Evolutionary conservation across 2,888 invertebrate species (phyloP), one percentile per base, ranked within the genome.

Genomic region (Podotricha telesiphe): DNA sequence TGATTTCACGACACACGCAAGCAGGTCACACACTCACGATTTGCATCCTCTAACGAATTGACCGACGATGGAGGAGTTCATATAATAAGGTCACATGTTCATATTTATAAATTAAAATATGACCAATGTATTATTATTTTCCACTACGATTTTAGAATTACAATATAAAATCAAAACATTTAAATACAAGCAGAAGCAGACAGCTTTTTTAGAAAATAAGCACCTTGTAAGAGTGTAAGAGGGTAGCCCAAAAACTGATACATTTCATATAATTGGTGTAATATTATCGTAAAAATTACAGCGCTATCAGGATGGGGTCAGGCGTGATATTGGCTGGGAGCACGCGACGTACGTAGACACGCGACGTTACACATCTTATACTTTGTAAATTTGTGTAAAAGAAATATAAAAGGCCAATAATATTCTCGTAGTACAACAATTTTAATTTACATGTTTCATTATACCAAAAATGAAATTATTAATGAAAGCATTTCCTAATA

Each of bases 281-380:
- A 83, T 84, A 84, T 81, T 82, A 84, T 84, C 83, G 82, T 85
- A 83, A 85, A 86, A 84, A 84, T 80, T 80, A 83, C 78, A 80
- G 80, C 71, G 79, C 83, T 70, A 67, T 71, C 65, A 45, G 85
- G 82, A 84, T 82, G 81, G 83, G 86, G 82, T 82, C 76, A 75
- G 82, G 83, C 81, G 85, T 82, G 82, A 86, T 86, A 86, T 84
- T 83, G 80, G 77, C 71, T 72, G 65, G 75, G 75, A 74, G 75
- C 81, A 83, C 86, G 79, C 74, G 67, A 75, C 74, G 61, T 65
- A 59, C 71, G 68, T 64, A 69, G 61, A 65, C 74, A 71, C 71
- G 74, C 73, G 58, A 75, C 71, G 62, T 48, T 66, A 50, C 47
- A 58, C 51, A 62, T 67, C 67, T 62, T 62, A 34, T 62, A 62